phyloP scores from a whole-genome alignment of 2,113 vertebrate species.

The Murina feae region DNA sequence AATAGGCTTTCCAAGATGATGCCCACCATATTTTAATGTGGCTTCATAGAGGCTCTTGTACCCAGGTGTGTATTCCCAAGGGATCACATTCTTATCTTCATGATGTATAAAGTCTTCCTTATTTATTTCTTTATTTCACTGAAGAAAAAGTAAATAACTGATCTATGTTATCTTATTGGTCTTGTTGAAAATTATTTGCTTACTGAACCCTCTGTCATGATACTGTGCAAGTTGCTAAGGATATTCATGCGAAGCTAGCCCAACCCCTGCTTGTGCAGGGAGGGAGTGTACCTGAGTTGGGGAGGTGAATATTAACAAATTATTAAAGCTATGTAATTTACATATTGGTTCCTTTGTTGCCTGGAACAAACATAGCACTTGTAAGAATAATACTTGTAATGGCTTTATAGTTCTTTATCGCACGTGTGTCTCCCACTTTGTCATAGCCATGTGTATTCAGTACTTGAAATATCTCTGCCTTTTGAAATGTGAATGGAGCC shows the following conservation, averaged over 20 bases:
- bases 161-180: not conserved
- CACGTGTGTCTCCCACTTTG: not conserved
- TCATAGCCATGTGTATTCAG: not conserved
- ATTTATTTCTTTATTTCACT: not conserved
- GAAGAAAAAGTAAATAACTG: not conserved
- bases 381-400: not conserved
- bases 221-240: not conserved
- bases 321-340: not conserved
- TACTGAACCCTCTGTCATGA: not conserved
- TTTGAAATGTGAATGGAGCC: not conserved
- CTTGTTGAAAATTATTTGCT: not conserved
- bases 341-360: not conserved
- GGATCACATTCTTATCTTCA: not conserved
- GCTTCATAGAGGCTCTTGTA: not conserved
- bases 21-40: rapidly evolving
- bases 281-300: not conserved
- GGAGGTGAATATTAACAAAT: not conserved
- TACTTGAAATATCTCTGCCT: not conserved
- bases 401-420: not conserved
- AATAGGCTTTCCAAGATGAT: not conserved
- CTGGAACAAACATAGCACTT: not conserved
- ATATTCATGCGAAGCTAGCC: not conserved
- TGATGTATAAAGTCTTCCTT: not conserved
- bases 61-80: not conserved
- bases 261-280: not conserved